Base-by-base conservation (phyloP, 1,140 invertebrate species). In the Listronotus bonariensis region DNA sequence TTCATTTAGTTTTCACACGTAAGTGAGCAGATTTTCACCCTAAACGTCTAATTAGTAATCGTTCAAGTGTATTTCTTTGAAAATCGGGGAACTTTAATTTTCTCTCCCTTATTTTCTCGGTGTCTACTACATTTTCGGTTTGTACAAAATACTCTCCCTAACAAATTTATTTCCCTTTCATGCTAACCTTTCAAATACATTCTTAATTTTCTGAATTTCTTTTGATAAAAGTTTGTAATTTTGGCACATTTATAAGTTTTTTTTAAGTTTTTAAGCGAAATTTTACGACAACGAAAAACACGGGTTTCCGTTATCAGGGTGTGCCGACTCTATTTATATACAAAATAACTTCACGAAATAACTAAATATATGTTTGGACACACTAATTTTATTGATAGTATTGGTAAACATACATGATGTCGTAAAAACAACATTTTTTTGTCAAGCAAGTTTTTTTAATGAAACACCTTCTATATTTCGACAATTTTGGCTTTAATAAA, bases 11-110 rank as follows among this genome's bases (percentile, higher is more conserved):
- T 52, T 61, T 52, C 17, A 51, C 58, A 61, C 48, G 32, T 61
- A 38, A 52, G 36, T 15, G 38, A 48, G 26, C 58, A 15, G 4
- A 36, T 17, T 12, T 26, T 8, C 43, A 31, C 56, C 56, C 43
- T 46, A 45, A 46, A 42, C 43, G 43, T 58, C 56, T 48, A 58
- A 58, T 58, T 58, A 58, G 56, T 58, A 58, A 58, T 58, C 56
- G 42, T 48, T 58, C 40, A 48, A 58, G 54, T 56, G 56, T 20
- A 42, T 20, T 42, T 48, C 56, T 58, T 58, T 43, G 56, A 58
- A 58, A 48, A 36, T 58, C n/a, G 56, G 26, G 31, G 32, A 42
- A 49, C 58, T 61, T 51, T 41, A 49, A 52, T 61, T 51, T 61
- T 31, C 58, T 17, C 15, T 49, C 46, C 34, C 40, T 48, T n/a